Evolutionary conservation across 2,113 vertebrate species (phyloP), one percentile per base, ranked within the genome.

Genomic region (Phalacrocorax brasilianus): DNA sequence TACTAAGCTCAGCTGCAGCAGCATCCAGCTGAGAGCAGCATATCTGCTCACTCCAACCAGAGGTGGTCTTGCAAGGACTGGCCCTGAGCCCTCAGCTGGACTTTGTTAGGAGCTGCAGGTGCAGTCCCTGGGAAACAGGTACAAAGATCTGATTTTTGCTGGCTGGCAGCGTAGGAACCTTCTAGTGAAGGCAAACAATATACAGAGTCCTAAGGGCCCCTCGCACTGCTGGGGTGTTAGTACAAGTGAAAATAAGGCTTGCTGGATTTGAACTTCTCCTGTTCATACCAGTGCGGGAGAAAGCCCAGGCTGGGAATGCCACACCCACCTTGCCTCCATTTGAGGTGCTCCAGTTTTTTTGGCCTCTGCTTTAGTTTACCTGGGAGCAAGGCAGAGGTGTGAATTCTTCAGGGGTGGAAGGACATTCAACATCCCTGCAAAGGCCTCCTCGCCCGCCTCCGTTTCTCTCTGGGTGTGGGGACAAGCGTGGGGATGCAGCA

Each of bases 391-490:
- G 23, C 44, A 63, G 87, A n/a, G 21, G 16, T 10, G 32, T 3
- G 15, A 30, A 15, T 19, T 17, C 18, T 74, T 14, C 45, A 23
- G 67, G 47, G 45, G 4, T 13, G 42, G 76, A 33, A 70, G 67
- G 52, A 32, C 55, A 38, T 11, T 30, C 19, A 23, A 3, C 45
- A 20, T 1, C 56, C 32, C 62, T 22, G 66, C 1, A 40, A 50
- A 62, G 66, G 38, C 12, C 56, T 45, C 55, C 32, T 71, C 7
- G 0, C 7, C 35, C 24, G 53, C 26, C 72, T 72, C 71, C 7
- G 0, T 5, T 17, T 42, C 27, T 42, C 33, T 14, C 3, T 6
- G 28, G 42, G 35, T 21, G 17, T 2, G 1, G 30, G 50, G 56
- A 73, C 24, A 32, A 35, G 24, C 0, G 0, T 9, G 14, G 63